A percentile compares a stretch with the other conserved stretches of the same genome.
Conservation (phyloP, 1,140 invertebrate genomes). For the Brachionus asplanchnoidis region DNA sequence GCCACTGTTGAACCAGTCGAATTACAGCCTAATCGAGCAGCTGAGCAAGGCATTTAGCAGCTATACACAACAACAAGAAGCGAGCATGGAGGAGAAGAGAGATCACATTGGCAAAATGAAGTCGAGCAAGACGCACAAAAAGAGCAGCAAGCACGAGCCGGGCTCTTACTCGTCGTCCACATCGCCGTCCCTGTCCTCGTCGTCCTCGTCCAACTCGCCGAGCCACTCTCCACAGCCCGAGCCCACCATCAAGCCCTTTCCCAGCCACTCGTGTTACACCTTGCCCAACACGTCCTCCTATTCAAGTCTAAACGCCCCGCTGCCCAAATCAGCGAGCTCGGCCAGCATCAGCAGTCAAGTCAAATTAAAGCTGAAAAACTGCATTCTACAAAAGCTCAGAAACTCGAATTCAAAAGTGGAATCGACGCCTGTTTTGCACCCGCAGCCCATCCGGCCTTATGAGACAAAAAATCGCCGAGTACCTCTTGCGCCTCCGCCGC, state of each 20-base stretch:
- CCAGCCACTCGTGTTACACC: not conserved
- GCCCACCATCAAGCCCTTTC: not conserved
- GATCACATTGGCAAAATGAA: not conserved
- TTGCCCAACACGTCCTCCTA: not conserved
- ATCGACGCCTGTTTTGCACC: not conserved
- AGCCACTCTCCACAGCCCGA: not conserved
- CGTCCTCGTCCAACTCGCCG: not conserved
- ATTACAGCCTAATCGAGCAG: not conserved
- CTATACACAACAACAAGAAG: not conserved
- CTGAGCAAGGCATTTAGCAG: not conserved
- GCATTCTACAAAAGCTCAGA: conserved; percentile 21
- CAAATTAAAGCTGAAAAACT: conserved; percentile 27
- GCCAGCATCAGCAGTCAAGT: not conserved
- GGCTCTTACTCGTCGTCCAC: conserved; percentile 1
- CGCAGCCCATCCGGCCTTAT: not conserved
- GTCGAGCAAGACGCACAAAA: not conserved
- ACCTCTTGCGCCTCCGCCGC: not conserved
- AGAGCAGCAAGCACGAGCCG: not conserved
- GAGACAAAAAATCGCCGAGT: not conserved
- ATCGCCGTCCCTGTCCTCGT: not conserved
- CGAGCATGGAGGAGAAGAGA: not conserved
- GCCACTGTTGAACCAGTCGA: not conserved
- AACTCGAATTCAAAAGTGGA: not conserved
- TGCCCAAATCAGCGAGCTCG: not conserved
- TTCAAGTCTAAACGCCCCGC: not conserved